Percentiles rank a stretch among this genome's conserved stretches.
Conservation (phyloP, 2,888 invertebrate species). For the Alitta virens region DNA sequence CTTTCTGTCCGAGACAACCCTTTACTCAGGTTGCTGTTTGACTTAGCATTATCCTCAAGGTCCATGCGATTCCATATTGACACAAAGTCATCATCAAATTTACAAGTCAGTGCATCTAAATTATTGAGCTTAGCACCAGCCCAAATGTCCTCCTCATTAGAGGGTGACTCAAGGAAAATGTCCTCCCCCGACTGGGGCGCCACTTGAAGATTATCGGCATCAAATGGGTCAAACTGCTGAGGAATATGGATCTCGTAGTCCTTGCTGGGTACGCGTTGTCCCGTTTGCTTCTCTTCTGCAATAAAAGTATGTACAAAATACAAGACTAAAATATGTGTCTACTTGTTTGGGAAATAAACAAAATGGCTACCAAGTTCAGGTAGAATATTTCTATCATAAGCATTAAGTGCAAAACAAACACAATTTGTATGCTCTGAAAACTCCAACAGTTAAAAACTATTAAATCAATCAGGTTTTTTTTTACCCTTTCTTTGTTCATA, state of each 20-base stretch:
- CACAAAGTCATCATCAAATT: slow-evolving; percentile 41
- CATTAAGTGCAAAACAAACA: no score
- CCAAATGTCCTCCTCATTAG: not conserved
- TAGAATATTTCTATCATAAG: no score
- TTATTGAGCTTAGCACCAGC: not conserved
- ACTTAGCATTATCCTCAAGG: not conserved
- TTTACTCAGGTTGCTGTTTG: not conserved
- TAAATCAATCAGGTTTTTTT: no score
- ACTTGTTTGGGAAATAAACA: slow-evolving; percentile 29
- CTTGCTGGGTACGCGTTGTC: not conserved
- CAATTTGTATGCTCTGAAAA: no score
- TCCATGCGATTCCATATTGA: slow-evolving; percentile 29
- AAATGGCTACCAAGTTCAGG: no score
- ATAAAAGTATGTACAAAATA: not conserved
- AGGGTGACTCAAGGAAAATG: slow-evolving; percentile 31
- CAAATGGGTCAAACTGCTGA: slow-evolving; percentile 21
- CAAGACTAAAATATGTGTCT: slow-evolving; percentile 23
- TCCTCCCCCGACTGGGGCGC: slow-evolving; percentile 28
- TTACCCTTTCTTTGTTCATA: slow-evolving; percentile 49
- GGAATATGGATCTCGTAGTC: slow-evolving; percentile 22
- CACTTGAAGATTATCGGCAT: slow-evolving; percentile 5
- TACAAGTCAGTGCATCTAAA: slow-evolving; percentile 21
- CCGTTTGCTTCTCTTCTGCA: slow-evolving; percentile 21
- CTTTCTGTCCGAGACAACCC: not conserved
- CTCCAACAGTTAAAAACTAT: no score